phyloP scores from a whole-genome alignment of 1,140 invertebrate species.

The Aphelinus atriplicis region DNA sequence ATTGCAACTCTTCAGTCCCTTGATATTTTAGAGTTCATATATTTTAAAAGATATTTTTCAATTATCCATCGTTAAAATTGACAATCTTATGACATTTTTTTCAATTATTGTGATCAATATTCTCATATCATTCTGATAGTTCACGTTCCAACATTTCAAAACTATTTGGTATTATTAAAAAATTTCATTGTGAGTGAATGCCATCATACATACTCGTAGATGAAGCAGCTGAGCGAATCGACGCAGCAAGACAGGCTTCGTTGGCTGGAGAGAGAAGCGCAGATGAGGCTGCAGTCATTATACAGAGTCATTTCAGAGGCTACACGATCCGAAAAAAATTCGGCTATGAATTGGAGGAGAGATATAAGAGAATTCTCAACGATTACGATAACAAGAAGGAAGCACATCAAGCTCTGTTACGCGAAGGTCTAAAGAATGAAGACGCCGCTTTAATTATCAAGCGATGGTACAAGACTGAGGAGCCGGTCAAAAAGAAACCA shows the following conservation, averaged over 20 bases:
- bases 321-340: slow-evolving; percentile 73
- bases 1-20: too few relatives aligned
- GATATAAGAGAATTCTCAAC: slow-evolving; percentile 61
- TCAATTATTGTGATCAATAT: too few relatives aligned
- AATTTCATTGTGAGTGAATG: too few relatives aligned
- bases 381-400: slow-evolving; percentile 60
- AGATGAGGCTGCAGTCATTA: slow-evolving; percentile 72
- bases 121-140: too few relatives aligned
- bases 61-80: too few relatives aligned
- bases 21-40: too few relatives aligned
- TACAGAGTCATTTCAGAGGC: slow-evolving; percentile 76
- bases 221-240: slow-evolving; percentile 27
- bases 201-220: slow-evolving; percentile 17
- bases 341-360: slow-evolving; percentile 68
- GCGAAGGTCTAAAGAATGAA: slow-evolving; percentile 64
- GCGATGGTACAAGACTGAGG: slow-evolving; percentile 62
- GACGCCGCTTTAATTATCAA: slow-evolving; percentile 65
- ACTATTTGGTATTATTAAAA: too few relatives aligned
- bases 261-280: slow-evolving; percentile 48
- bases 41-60: too few relatives aligned
- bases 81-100: too few relatives aligned
- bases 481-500: slow-evolving; percentile 49
- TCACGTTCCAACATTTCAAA: too few relatives aligned
- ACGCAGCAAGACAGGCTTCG: slow-evolving; percentile 4
- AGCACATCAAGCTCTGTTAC: slow-evolving; percentile 58